A percentile compares a stretch with the other conserved stretches of the same genome.
Conservation (phyloP, 2,888 invertebrate species). For the Anorthoa munda region DNA sequence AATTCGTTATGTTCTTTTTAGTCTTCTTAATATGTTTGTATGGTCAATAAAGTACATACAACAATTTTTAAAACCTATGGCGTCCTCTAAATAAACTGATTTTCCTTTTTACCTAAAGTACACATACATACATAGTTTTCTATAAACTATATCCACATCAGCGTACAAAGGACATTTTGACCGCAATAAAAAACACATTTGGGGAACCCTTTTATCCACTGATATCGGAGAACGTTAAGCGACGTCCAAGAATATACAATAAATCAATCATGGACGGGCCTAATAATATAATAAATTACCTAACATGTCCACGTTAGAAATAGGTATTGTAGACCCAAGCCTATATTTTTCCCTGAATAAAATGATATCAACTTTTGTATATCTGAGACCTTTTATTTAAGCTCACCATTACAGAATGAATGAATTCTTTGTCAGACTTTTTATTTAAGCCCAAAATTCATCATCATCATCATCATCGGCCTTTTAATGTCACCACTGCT, state of each 20-base stretch:
- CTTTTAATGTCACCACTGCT: too few species aligned
- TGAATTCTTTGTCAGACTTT: background rate
- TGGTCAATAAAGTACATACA: too few species aligned
- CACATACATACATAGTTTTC: too few species aligned
- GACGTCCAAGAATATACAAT: slow-evolving; percentile 29
- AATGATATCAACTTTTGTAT: background rate
- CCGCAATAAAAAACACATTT: slow-evolving; percentile 12
- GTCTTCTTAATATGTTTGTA: too few species aligned
- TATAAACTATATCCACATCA: too few species aligned
- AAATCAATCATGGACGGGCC: slow-evolving; percentile 28
- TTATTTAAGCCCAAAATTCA: too few species aligned
- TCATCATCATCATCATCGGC: too few species aligned
- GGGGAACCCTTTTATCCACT: slow-evolving; percentile 23
- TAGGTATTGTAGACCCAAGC: background rate
- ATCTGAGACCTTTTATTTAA: background rate
- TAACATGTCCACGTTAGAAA: slow-evolving; percentile 21
- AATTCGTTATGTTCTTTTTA: too few species aligned
- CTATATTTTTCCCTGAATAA: background rate
- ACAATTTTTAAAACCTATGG: too few species aligned
- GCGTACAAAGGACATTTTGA: background rate
- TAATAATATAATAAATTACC: slow-evolving; percentile 33
- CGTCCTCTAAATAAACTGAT: too few species aligned
- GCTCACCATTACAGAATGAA: background rate
- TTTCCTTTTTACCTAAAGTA: too few species aligned
- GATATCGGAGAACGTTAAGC: slow-evolving; percentile 19